Conservation (phyloP, 2,888 invertebrate species). For the Nymphalis c-album region DNA sequence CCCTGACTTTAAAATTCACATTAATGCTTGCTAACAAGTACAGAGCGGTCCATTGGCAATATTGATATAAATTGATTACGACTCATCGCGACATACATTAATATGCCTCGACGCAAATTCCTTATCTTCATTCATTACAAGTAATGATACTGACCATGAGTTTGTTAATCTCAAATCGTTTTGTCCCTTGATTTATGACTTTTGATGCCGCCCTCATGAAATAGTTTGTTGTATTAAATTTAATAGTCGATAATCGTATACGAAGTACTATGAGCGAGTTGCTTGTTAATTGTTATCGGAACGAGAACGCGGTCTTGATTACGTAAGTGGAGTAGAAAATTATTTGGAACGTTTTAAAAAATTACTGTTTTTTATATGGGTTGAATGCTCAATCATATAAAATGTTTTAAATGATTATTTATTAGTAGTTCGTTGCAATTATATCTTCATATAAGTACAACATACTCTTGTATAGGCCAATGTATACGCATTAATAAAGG, state of each 20-base stretch:
- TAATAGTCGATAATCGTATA: slow-evolving; percentile 20
- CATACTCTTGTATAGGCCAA: background rate
- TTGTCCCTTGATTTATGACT: slow-evolving; percentile 48
- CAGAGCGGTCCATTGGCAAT: slow-evolving; percentile 71
- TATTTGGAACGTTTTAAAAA: slow-evolving; percentile 6
- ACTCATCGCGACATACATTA: slow-evolving; percentile 74
- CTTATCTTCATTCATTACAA: slow-evolving; percentile 69
- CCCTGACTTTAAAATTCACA: slow-evolving; percentile 73
- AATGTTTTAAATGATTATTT: background rate
- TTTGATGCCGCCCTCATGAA: slow-evolving; percentile 16
- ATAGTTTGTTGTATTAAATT: slow-evolving; percentile 12
- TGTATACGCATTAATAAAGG: too few relatives aligned
- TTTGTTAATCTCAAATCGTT: slow-evolving; percentile 53
- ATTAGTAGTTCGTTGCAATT: background rate
- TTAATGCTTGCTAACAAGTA: slow-evolving; percentile 74
- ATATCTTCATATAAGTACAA: too few relatives aligned
- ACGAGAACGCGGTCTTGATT: slow-evolving; percentile 1
- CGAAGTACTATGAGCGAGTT: slow-evolving; percentile 2
- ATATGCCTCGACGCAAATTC: slow-evolving; percentile 68
- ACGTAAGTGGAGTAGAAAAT: slow-evolving; percentile 1
- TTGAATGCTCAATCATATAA: background rate
- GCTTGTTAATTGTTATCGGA: slow-evolving; percentile 9
- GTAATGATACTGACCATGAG: slow-evolving; percentile 60
- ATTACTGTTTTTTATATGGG: background rate
- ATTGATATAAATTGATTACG: slow-evolving; percentile 81